A percentile compares a stretch with the other conserved stretches of the same genome.
Conservation (phyloP, 2,113 vertebrate species). For the Octodon degus region DNA sequence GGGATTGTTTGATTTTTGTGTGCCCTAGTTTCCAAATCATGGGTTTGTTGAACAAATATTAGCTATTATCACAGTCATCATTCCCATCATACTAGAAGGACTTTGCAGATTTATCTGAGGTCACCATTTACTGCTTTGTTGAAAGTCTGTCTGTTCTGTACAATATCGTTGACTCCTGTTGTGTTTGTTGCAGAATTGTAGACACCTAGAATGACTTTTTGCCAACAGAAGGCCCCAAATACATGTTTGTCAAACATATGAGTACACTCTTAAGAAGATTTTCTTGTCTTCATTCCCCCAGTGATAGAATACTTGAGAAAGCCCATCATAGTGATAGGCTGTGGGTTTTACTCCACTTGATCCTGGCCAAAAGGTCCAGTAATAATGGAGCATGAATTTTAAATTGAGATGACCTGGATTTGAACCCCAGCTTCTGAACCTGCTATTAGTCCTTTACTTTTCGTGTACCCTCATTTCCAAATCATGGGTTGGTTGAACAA, state of each 20-base stretch:
- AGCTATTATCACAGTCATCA: too few species aligned
- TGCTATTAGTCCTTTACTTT: not conserved
- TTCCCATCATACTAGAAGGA: too few species aligned
- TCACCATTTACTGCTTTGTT: too few species aligned
- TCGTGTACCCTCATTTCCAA: not conserved
- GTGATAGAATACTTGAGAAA: not conserved
- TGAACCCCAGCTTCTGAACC: not conserved
- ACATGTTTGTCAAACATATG: not conserved
- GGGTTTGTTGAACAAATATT: too few species aligned
- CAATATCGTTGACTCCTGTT: not conserved
- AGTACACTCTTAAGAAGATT: not conserved
- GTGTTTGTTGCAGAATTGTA: not conserved
- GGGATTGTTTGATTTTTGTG: too few species aligned
- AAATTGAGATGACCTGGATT: not conserved
- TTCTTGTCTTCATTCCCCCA: not conserved
- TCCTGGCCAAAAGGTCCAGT: not conserved
- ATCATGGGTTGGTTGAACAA: not conserved
- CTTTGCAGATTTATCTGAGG: too few species aligned
- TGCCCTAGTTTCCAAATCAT: too few species aligned
- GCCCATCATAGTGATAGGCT: not conserved
- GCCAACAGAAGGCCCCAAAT: not conserved
- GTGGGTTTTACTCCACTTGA: not conserved
- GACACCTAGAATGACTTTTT: not conserved
- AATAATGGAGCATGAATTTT: not conserved
- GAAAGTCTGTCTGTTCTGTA: too few species aligned